Percentiles rank a stretch among this genome's conserved stretches.
Conservation (phyloP, 2,888 invertebrate species). For the Phanerotoma sp. region DNA sequence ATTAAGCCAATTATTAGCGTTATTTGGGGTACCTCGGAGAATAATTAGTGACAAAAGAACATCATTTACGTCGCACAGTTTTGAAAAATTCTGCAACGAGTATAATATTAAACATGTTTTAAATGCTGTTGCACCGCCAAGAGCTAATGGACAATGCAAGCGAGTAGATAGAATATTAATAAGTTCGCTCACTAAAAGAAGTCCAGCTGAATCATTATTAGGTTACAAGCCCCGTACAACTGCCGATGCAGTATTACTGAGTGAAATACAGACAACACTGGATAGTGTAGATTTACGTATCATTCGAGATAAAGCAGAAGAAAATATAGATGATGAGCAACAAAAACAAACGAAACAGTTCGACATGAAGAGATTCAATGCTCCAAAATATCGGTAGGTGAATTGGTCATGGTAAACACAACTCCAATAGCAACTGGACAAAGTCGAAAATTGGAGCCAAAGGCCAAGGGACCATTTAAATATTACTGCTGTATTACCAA, state of each 20-base stretch:
- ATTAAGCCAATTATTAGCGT: slow-evolving; percentile 38
- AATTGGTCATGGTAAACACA: slow-evolving; percentile 32
- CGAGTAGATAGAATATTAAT: slow-evolving; percentile 44
- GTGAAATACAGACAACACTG: slow-evolving; percentile 22
- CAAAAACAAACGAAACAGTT: slow-evolving; percentile 25
- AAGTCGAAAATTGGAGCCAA: slow-evolving; percentile 32
- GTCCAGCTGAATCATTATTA: slow-evolving; percentile 25
- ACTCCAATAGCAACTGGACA: slow-evolving; percentile 31
- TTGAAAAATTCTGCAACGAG: slow-evolving; percentile 43
- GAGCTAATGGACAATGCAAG: slow-evolving; percentile 51
- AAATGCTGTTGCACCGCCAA: slow-evolving; percentile 43
- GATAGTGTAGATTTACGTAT: slow-evolving; percentile 26
- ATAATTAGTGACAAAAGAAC: slow-evolving; percentile 49
- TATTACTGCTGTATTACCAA: slow-evolving; percentile 34
- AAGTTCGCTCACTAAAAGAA: slow-evolving; percentile 30
- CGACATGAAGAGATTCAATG: slow-evolving; percentile 22
- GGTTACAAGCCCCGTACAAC: slow-evolving; percentile 29
- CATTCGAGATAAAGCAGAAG: slow-evolving; percentile 25
- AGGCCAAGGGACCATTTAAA: slow-evolving; percentile 35
- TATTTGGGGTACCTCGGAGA: slow-evolving; percentile 41
- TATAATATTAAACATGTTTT: slow-evolving; percentile 41
- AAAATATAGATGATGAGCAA: slow-evolving; percentile 23
- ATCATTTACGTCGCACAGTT: slow-evolving; percentile 46
- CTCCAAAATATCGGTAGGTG: slow-evolving; percentile 29
- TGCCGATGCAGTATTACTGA: slow-evolving; percentile 14